Conservation (phyloP, 2,797 vertebrate genomes). For the Monodelphis domestica region DNA sequence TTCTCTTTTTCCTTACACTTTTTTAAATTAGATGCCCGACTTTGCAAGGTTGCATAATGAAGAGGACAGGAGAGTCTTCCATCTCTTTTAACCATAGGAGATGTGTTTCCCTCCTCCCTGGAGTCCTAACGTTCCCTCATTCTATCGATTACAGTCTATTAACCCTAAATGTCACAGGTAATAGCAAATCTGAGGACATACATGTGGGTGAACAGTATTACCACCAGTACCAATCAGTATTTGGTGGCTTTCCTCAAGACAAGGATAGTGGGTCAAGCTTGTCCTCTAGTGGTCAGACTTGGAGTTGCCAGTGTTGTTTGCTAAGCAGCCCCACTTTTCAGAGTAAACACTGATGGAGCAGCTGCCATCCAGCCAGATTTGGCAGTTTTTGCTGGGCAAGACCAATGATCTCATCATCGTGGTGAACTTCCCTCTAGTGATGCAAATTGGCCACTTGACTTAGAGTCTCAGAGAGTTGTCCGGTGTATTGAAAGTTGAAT, state of each 20-base stretch:
- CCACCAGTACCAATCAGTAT: not conserved
- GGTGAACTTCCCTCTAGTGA: not conserved
- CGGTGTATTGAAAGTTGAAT: not conserved
- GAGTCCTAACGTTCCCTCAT: not conserved
- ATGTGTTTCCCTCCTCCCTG: not conserved
- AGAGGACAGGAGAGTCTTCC: not conserved
- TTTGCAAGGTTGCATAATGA: constrained; percentile 28
- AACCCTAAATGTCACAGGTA: constrained; percentile 13
- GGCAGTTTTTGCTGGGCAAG: not conserved
- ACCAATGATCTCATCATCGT: too few species aligned
- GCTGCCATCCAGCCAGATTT: not conserved
- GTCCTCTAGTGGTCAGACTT: constrained; percentile 43
- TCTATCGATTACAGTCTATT: constrained; percentile 5
- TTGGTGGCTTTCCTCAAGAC: not conserved
- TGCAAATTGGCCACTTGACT: not conserved
- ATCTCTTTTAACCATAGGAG: not conserved
- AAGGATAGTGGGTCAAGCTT: not conserved
- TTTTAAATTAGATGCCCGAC: constrained; percentile 52
- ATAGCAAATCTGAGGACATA: not conserved
- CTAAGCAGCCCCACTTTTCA: not conserved
- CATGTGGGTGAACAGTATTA: not conserved
- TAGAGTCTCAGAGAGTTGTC: not conserved
- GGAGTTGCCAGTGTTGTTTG: constrained; percentile 17
- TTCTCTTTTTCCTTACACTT: constrained; percentile 35
- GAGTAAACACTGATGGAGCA: too few species aligned